Evolutionary conservation across 2,888 invertebrate genomes (phyloP).

Genomic region (Cremastinae sp.): DNA sequence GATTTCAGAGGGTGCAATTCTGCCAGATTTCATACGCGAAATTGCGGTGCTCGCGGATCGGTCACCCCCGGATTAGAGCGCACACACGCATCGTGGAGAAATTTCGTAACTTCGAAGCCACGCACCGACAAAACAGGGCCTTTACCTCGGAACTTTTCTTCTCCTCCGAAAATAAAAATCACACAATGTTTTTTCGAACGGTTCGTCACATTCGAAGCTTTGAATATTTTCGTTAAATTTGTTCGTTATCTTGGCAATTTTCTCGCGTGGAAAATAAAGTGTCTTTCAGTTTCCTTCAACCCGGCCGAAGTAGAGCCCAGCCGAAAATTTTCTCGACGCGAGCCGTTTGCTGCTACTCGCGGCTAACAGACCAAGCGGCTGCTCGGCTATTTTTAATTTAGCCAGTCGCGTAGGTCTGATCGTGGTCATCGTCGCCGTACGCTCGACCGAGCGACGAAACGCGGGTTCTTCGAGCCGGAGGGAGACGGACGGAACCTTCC

Average conservation of each 20-base stretch:
- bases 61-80: not conserved
- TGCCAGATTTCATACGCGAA: too few relatives aligned
- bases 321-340: conserved; percentile 70
- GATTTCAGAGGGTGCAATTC: too few relatives aligned
- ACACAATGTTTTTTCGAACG: not conserved
- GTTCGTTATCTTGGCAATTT: conserved; percentile 29
- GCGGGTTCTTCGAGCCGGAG: conserved; percentile 25
- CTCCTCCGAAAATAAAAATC: not conserved
- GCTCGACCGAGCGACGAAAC: conserved; percentile 19
- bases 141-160: not conserved
- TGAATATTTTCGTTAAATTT: conserved; percentile 3
- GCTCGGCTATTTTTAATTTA: conserved; percentile 71
- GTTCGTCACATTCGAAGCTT: not conserved
- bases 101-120: conserved; percentile 34
- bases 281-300: conserved; percentile 56
- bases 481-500: conserved; percentile 26
- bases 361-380: conserved; percentile 70
- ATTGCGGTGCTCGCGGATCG: too few relatives aligned
- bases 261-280: too few relatives aligned
- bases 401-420: conserved; percentile 40
- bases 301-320: conserved; percentile 64
- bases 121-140: conserved; percentile 1
- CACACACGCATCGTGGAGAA: too few relatives aligned
- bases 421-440: conserved; percentile 25
- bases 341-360: conserved; percentile 69